Evolutionary conservation across 2,888 invertebrate genomes (phyloP).

Genomic region (Antitype chi): DNA sequence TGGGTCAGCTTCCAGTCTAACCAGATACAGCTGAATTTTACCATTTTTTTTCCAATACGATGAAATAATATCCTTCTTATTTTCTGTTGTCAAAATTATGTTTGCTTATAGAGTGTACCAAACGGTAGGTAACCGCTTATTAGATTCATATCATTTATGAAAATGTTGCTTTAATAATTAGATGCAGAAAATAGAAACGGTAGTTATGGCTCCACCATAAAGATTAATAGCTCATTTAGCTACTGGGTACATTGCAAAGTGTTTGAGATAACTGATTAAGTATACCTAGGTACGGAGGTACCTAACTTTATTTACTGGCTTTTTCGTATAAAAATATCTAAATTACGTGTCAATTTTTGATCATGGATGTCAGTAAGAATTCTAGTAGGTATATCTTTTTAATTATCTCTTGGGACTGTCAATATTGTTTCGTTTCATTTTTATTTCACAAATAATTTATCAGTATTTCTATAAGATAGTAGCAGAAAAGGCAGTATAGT

Average conservation of each 20-base stretch:
- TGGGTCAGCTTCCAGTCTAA: no score
- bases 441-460: neutral
- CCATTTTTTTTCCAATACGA: neutral
- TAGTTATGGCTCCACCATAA: slow-evolving; percentile 29
- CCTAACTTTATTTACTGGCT: neutral
- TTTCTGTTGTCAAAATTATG: neutral
- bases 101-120: neutral
- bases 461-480: neutral
- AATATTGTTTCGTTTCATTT: neutral
- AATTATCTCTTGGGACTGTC: neutral
- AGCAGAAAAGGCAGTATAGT: neutral
- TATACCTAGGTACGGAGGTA: neutral
- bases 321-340: neutral
- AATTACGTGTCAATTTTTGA: neutral
- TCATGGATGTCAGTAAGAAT: neutral
- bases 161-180: slow-evolving; percentile 30
- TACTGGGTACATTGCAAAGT: slow-evolving; percentile 25
- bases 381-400: neutral
- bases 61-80: neutral
- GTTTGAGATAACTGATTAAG: slow-evolving; percentile 17
- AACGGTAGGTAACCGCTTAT: neutral
- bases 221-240: slow-evolving; percentile 48
- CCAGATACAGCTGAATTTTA: neutral
- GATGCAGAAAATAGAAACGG: slow-evolving; percentile 49
- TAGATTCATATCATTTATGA: slow-evolving; percentile 36